Evolutionary conservation across 2,888 invertebrate species (phyloP).

Genomic region (Eulithis testata): DNA sequence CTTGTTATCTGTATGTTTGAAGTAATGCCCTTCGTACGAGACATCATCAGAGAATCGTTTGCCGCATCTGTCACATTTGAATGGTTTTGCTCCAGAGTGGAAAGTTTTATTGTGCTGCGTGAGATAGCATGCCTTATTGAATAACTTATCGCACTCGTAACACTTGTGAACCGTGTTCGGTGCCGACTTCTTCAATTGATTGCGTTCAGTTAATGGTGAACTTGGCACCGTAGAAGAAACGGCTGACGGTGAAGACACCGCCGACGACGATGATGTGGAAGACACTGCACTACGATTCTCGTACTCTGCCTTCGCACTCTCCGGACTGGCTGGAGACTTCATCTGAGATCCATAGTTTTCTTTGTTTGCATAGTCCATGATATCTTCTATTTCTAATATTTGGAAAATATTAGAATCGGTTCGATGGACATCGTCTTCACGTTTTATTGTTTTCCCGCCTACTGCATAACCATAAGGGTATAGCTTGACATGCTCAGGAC

Average conservation of each 20-base stretch:
- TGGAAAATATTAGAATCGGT: conserved; percentile 69
- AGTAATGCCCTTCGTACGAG: conserved; percentile 89
- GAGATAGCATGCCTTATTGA: conserved; percentile 94
- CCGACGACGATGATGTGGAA: conserved; percentile 71
- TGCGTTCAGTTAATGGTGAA: conserved; percentile 75
- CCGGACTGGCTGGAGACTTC: conserved; percentile 80
- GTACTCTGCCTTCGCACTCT: conserved; percentile 74
- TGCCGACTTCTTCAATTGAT: conserved; percentile 66
- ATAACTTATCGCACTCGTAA: conserved; percentile 92
- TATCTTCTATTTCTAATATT: conserved; percentile 77
- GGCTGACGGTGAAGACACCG: conserved; percentile 60
- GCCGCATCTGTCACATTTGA: conserved; percentile 93
- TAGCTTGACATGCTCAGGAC: conserved; percentile 64
- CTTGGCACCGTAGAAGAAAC: conserved; percentile 73
- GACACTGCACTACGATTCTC: conserved; percentile 64
- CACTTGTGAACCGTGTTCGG: conserved; percentile 86
- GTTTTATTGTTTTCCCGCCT: conserved; percentile 75
- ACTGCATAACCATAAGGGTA: conserved; percentile 72
- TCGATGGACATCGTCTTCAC: conserved; percentile 62
- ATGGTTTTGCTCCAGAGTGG: conserved; percentile 94
- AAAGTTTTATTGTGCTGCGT: conserved; percentile 96
- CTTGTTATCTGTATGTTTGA: conserved; percentile 92
- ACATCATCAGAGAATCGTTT: conserved; percentile 91
- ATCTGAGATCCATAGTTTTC: conserved; percentile 79
- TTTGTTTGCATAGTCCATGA: conserved; percentile 82